Conservation (phyloP, 2,888 invertebrate genomes). For the Nasonia oneida region DNA sequence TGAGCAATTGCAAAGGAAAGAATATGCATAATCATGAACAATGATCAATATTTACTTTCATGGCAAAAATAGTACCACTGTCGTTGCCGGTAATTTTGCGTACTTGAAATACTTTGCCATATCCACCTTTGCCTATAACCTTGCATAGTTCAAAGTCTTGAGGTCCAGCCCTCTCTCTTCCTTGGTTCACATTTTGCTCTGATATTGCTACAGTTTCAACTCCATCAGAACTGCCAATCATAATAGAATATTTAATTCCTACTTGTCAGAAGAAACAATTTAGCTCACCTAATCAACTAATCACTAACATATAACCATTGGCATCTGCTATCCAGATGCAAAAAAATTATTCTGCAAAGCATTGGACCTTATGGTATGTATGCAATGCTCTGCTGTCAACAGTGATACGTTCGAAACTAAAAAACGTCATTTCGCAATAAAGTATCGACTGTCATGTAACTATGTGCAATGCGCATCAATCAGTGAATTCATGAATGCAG, state of each 20-base stretch:
- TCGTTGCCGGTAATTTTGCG: constrained; percentile 85
- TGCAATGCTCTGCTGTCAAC: background rate
- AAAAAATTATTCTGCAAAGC: background rate
- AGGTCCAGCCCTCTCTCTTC: constrained; percentile 92
- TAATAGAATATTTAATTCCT: background rate
- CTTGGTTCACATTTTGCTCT: constrained; percentile 90
- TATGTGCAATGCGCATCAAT: background rate
- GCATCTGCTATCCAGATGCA: background rate
- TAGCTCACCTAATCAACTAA: background rate
- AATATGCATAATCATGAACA: constrained; percentile 9
- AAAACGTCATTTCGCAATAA: background rate
- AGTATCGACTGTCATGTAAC: background rate
- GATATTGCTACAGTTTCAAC: constrained; percentile 86
- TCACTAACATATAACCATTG: background rate
- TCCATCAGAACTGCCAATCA: constrained; percentile 79
- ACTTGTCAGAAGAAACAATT: background rate
- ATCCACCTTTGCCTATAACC: constrained; percentile 88
- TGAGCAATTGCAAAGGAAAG: constrained; percentile 24
- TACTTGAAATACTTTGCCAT: constrained; percentile 86
- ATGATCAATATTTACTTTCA: constrained; percentile 81
- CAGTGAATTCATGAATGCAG: background rate
- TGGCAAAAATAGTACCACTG: constrained; percentile 86
- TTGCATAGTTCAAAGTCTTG: constrained; percentile 88
- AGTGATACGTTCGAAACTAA: background rate
- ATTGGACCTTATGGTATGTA: background rate